Evolutionary conservation across 2,797 vertebrate genomes (phyloP).

Genomic region (Oreochromis grahami): DNA sequence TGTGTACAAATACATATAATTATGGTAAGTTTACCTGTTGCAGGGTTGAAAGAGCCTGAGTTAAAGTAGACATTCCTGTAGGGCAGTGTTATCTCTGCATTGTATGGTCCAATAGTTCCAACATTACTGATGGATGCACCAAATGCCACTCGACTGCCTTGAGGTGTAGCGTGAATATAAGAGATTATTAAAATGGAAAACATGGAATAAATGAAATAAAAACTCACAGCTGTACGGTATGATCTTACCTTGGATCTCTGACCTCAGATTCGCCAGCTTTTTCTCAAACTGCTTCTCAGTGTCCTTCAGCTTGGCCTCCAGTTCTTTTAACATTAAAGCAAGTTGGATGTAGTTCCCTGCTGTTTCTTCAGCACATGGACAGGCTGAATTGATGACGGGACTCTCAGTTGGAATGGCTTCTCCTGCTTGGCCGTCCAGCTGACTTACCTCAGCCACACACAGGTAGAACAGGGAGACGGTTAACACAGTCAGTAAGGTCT

Average conservation of each 20-base stretch:
- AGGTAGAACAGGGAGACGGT: background rate
- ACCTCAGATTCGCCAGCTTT: background rate
- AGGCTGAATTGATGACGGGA: fast-evolving
- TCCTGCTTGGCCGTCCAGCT: background rate
- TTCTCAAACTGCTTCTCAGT: conserved; percentile 4
- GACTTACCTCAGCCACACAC: background rate
- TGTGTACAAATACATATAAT: background rate
- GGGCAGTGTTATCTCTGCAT: background rate
- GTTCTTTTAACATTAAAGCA: background rate
- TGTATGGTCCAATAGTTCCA: background rate
- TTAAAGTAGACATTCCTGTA: conserved; percentile 23
- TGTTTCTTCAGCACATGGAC: background rate
- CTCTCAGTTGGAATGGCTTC: background rate
- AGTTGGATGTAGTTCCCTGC: background rate
- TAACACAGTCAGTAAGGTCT: background rate
- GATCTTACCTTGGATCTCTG: background rate
- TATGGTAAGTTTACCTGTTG: conserved; percentile 1
- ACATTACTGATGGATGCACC: background rate
- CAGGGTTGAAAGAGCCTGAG: conserved; percentile 21
- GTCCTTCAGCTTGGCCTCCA: conserved; percentile 1
- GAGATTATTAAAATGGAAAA: background rate
- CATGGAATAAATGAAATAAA: background rate
- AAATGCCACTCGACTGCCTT: conserved; percentile 19
- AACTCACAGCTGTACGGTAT: background rate
- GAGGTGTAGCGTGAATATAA: background rate